Evolutionary conservation across 1,140 invertebrate genomes (phyloP).

Genomic region (Holotrichia oblita): DNA sequence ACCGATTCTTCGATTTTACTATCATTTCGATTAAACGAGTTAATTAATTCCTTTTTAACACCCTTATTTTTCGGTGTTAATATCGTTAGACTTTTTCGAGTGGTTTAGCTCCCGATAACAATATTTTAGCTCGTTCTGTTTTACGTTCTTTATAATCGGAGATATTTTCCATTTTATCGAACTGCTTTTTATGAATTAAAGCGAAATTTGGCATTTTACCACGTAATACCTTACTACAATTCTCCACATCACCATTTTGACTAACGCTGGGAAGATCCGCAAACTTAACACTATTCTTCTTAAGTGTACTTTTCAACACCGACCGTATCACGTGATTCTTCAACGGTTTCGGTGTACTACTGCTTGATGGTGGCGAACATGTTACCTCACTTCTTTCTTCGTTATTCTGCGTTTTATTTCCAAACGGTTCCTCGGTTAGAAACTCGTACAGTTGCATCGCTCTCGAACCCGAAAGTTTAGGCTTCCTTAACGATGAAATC

Average conservation of each 20-base stretch:
- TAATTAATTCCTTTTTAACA: conserved; percentile 4
- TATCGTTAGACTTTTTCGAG: neutral
- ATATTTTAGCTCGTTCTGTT: neutral
- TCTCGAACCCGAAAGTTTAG: neutral
- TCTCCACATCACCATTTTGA: neutral
- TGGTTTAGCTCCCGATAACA: conserved; percentile 16
- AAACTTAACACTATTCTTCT: neutral
- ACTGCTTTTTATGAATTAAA: neutral
- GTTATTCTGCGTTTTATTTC: neutral
- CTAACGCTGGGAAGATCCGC: neutral
- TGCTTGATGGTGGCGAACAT: neutral
- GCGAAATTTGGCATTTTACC: conserved; percentile 28
- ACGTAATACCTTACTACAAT: neutral
- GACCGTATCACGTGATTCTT: neutral
- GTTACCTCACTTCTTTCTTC: no score
- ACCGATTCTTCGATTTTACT: neutral
- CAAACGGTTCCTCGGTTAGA: neutral
- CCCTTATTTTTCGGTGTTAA: neutral
- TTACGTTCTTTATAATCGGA: neutral
- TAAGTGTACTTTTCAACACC: neutral
- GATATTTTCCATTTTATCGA: conserved; percentile 34
- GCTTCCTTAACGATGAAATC: neutral
- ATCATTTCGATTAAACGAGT: conserved; percentile 2
- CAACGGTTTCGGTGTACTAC: neutral
- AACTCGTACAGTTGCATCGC: neutral